phyloP scores from a whole-genome alignment of 2,113 vertebrate genomes.

The Pachycephala philippinensis region DNA sequence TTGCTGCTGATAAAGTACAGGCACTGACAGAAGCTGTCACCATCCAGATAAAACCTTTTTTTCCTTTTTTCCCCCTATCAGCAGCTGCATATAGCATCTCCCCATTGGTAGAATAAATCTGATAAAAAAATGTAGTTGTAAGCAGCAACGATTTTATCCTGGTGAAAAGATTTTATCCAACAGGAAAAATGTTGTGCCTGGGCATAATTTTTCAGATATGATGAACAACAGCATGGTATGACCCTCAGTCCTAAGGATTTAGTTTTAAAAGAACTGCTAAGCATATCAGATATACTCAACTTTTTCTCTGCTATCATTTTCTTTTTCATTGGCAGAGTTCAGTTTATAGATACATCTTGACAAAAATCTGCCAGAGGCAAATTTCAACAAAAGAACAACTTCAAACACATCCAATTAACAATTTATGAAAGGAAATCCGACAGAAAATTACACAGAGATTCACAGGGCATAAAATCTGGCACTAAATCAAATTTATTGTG shows the following conservation, averaged over 20 bases:
- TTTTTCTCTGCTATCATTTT: neutral
- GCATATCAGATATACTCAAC: neutral
- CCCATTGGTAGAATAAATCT: conserved; percentile 18
- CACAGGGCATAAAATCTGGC: neutral
- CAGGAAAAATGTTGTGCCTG: conserved; percentile 4
- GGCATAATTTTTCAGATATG: conserved; percentile 38
- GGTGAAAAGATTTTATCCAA: conserved; percentile 30
- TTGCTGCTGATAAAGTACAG: neutral
- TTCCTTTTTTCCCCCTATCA: neutral
- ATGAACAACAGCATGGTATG: neutral
- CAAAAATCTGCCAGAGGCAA: conserved; percentile 38
- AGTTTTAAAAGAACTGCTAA: conserved; percentile 9
- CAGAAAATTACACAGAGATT: conserved; percentile 30
- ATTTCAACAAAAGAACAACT: conserved; percentile 35
- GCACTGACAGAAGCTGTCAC: neutral
- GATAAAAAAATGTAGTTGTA: conserved; percentile 41
- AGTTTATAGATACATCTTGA: conserved; percentile 24
- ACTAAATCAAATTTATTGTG: neutral
- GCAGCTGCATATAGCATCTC: neutral
- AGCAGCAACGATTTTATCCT: conserved; percentile 38
- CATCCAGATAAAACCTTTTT: neutral
- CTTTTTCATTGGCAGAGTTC: neutral
- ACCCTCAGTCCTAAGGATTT: conserved; percentile 8
- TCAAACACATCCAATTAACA: conserved; percentile 51
- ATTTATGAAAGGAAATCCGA: conserved; percentile 41